These are phyloP conservation scores for Cerceris ruficornis DNA, from an alignment of 2,888 invertebrate species.

Conservation along the genomic window DNA sequence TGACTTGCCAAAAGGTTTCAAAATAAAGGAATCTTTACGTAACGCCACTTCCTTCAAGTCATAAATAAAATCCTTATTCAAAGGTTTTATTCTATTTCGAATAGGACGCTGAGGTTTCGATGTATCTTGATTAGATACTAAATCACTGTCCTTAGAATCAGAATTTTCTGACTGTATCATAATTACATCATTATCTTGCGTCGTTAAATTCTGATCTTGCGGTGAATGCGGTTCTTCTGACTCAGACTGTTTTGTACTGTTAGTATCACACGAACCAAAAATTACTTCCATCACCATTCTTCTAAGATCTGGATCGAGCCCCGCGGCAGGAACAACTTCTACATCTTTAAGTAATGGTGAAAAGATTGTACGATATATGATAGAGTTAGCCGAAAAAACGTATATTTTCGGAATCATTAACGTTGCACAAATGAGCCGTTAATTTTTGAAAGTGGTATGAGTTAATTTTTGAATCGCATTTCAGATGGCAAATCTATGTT, in stretches of 20 bases:
- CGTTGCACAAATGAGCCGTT: too few species aligned
- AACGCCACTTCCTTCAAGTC: conserved; percentile 83
- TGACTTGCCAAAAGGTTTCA: conserved; percentile 32
- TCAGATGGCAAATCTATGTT: too few species aligned
- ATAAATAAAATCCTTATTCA: conserved; percentile 88
- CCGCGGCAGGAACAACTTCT: background rate
- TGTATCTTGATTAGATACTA: background rate
- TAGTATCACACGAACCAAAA: conserved; percentile 69
- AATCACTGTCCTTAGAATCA: conserved; percentile 15
- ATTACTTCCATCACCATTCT: conserved; percentile 81
- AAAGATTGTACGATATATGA: too few species aligned
- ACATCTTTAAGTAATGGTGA: background rate
- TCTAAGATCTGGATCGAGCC: conserved; percentile 69
- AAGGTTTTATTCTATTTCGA: conserved; percentile 86
- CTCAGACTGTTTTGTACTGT: conserved; percentile 7
- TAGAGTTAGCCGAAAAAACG: too few species aligned
- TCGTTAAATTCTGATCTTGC: background rate
- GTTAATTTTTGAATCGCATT: too few species aligned
- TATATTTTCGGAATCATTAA: too few species aligned
- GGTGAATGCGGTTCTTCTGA: background rate
- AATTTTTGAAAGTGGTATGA: too few species aligned
- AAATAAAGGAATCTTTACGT: conserved; percentile 40
- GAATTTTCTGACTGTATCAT: background rate
- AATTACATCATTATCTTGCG: too few species aligned
- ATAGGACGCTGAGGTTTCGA: conserved; percentile 83